Evolutionary conservation across 2,888 invertebrate species (phyloP).

Genomic region (Shargacucullia verbasci): DNA sequence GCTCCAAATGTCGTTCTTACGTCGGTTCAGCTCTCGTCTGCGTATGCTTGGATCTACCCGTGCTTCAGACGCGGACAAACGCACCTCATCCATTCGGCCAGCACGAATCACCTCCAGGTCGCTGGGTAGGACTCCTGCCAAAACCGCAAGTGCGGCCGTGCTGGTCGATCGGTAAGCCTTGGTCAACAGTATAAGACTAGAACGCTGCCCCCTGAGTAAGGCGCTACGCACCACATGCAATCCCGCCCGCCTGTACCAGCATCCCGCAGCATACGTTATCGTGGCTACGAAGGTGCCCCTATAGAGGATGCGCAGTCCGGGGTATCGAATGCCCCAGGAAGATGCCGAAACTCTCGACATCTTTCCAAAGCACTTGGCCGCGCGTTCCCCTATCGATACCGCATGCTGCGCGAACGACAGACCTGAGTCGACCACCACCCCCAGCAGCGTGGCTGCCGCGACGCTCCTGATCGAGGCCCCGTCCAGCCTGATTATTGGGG

Average conservation of each 20-base stretch:
- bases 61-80: background rate
- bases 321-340: constrained; percentile 44
- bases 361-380: constrained; percentile 49
- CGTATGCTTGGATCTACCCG: background rate
- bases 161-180: constrained; percentile 9
- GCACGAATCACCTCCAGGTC: constrained; percentile 13
- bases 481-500: background rate
- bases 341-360: constrained; percentile 50
- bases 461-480: constrained; percentile 13
- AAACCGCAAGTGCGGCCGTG: background rate
- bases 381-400: constrained; percentile 29
- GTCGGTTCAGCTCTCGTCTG: background rate
- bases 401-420: constrained; percentile 38
- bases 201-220: constrained; percentile 1
- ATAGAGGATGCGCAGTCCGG: constrained; percentile 7
- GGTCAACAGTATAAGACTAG: background rate
- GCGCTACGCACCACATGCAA: background rate
- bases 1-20: background rate
- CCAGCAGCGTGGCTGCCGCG: constrained; percentile 17
- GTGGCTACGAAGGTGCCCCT: constrained; percentile 15
- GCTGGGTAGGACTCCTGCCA: background rate
- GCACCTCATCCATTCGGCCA: background rate
- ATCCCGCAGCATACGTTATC: constrained; percentile 20
- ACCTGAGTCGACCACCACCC: constrained; percentile 43
- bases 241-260: background rate